Base-by-base conservation (phyloP, 1,140 invertebrate genomes). In the Mizuhopecten yessoensis region DNA sequence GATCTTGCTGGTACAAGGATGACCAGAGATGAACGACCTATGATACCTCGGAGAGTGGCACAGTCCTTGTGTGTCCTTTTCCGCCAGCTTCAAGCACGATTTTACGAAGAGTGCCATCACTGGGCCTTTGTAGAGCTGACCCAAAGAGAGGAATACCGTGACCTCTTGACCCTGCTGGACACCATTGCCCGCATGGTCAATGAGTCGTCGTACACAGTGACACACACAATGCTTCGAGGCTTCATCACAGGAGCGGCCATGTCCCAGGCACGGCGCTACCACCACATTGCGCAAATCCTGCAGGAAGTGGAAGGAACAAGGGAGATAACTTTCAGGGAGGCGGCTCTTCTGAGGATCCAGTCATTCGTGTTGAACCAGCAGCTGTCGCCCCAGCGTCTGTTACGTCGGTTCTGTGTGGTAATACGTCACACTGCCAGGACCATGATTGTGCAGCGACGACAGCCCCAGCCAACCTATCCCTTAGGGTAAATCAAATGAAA, bases 361-460 rank as follows among this genome's bases (percentile, higher is more conserved):
- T 87, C 91, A 33, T 45, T 89, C n/a, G 33, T 92, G 33, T 88
- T 92, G 23, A 92, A 90, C 33, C 89, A 92, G 9, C 86, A 86
- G 75, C 87, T 92, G 57, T 90, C 92, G 20, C 92, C 93, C n/a
- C 34, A 88, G 0, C 86, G 88, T 17, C 87, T 92, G 33, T 39
- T 91, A 20, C 86, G 49, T 39, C 89, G 88, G 87, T 93, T 92
- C 88, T 33, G 49, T 34, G 88, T 91, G 20, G 88, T 92, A 57
- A 91, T 93, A 13, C 49, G 86, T 34, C 90, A 90, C 33, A 90
- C 93, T 15, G 90, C 92, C 23, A 89, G 90, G 86, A 89, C 45
- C 34, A 89, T 93, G 75, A 87, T 90, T 34, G 15, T 92, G 20
- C 89, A 93, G 87, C 89, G 88, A 88, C 45, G 49, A 23, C 88